Conservation (phyloP, 2,113 vertebrate genomes). For the Monarcha castaneiventris region DNA sequence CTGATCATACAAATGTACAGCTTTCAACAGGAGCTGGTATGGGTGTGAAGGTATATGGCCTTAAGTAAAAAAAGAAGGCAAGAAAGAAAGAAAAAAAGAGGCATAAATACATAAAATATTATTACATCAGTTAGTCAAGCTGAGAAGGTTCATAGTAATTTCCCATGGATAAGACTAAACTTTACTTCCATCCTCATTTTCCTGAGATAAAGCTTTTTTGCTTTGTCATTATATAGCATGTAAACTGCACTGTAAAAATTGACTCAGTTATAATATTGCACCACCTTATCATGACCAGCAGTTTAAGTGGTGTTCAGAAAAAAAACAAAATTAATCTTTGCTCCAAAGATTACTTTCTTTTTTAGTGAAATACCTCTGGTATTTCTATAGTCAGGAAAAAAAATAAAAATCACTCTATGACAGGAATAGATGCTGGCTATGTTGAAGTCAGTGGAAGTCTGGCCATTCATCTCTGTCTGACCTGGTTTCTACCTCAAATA, state of each 20-base stretch:
- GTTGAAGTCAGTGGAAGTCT: background rate
- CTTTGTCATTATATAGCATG: background rate
- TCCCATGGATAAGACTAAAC: background rate
- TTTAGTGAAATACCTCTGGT: background rate
- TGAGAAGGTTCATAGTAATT: background rate
- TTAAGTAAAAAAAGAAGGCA: background rate
- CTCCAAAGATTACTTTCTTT: background rate
- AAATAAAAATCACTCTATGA: background rate
- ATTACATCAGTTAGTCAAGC: background rate
- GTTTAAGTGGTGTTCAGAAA: background rate
- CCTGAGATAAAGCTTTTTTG: background rate
- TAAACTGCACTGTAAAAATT: background rate
- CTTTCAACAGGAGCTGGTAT: background rate
- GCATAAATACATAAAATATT: background rate
- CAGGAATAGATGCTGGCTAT: background rate
- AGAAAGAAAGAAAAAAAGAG: background rate
- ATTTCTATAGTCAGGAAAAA: background rate
- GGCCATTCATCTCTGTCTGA: background rate
- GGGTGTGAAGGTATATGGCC: background rate
- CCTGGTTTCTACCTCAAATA: conserved; percentile 5
- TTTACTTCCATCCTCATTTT: background rate
- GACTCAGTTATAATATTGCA: background rate
- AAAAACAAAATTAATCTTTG: background rate
- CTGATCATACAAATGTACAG: background rate
- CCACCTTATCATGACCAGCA: background rate